phyloP scores from a whole-genome alignment of 2,888 invertebrate species.

The Cephus runcator region DNA sequence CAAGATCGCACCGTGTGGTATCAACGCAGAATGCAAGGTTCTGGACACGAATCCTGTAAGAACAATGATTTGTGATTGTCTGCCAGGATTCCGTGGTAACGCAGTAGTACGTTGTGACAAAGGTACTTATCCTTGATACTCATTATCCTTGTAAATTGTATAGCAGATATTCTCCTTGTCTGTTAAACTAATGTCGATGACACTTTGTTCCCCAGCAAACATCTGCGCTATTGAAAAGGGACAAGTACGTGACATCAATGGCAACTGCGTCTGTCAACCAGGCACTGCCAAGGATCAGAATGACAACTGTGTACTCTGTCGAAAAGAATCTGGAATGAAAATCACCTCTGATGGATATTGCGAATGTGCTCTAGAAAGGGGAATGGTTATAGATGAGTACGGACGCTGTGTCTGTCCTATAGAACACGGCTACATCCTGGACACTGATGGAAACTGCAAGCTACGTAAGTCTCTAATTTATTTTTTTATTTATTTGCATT shows the following conservation, averaged over 20 bases:
- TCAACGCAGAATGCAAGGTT: slow-evolving; percentile 82
- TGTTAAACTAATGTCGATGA: neutral
- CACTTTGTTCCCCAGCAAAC: slow-evolving; percentile 62
- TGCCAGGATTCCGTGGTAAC: slow-evolving; percentile 87
- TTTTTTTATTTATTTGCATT: neutral
- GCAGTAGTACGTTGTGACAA: slow-evolving; percentile 85
- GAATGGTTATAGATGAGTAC: slow-evolving; percentile 80
- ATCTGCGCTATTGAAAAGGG: slow-evolving; percentile 77
- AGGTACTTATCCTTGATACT: slow-evolving; percentile 69
- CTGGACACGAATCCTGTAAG: slow-evolving; percentile 85
- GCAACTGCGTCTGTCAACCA: slow-evolving; percentile 81
- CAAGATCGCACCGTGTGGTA: slow-evolving; percentile 82
- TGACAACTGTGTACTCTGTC: slow-evolving; percentile 83
- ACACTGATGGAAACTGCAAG: slow-evolving; percentile 72
- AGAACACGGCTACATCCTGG: slow-evolving; percentile 75
- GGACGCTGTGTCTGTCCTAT: slow-evolving; percentile 81
- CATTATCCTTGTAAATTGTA: neutral
- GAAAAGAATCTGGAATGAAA: slow-evolving; percentile 76
- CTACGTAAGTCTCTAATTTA: slow-evolving; percentile 58
- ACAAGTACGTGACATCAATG: slow-evolving; percentile 72
- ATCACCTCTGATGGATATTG: slow-evolving; percentile 83
- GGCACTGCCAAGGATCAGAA: slow-evolving; percentile 80
- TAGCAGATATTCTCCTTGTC: neutral
- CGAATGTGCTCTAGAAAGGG: slow-evolving; percentile 82
- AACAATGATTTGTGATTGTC: slow-evolving; percentile 90